Percentiles rank a stretch among this genome's conserved stretches.
Conservation (phyloP, 2,888 invertebrate species). For the Congeria kusceri region DNA sequence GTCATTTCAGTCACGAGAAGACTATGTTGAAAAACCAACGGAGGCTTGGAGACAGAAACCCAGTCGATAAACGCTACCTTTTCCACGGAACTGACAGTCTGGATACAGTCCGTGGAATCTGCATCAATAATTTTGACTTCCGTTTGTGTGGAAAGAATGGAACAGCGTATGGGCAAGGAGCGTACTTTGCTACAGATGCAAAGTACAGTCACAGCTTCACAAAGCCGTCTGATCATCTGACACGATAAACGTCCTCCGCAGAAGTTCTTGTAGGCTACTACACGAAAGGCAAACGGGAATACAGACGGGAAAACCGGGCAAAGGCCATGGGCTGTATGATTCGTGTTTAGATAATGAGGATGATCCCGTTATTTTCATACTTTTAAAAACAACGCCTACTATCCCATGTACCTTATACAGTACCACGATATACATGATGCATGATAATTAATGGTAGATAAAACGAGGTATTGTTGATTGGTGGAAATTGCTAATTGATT, state of each 20-base stretch:
- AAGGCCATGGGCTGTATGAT: slow-evolving; percentile 65
- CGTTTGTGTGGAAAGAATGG: slow-evolving; percentile 72
- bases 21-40: background rate
- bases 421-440: slow-evolving; percentile 27
- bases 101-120: slow-evolving; percentile 66
- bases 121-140: slow-evolving; percentile 72
- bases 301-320: slow-evolving; percentile 46
- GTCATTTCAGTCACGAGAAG: slow-evolving; percentile 8
- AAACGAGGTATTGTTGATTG: no score
- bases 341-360: slow-evolving; percentile 71
- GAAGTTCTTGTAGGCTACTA: slow-evolving; percentile 74
- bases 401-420: slow-evolving; percentile 75
- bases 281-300: slow-evolving; percentile 53
- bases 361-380: slow-evolving; percentile 69
- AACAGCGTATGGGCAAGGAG: slow-evolving; percentile 73
- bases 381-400: slow-evolving; percentile 73
- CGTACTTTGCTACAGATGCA: slow-evolving; percentile 67
- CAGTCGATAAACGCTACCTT: slow-evolving; percentile 34
- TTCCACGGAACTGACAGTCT: slow-evolving; percentile 74
- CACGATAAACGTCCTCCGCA: slow-evolving; percentile 45
- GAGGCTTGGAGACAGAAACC: background rate
- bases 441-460: no score
- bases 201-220: slow-evolving; percentile 65
- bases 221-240: slow-evolving; percentile 58
- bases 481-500: no score